phyloP scores from a whole-genome alignment of 2,888 invertebrate genomes.

The Meteorus colon region DNA sequence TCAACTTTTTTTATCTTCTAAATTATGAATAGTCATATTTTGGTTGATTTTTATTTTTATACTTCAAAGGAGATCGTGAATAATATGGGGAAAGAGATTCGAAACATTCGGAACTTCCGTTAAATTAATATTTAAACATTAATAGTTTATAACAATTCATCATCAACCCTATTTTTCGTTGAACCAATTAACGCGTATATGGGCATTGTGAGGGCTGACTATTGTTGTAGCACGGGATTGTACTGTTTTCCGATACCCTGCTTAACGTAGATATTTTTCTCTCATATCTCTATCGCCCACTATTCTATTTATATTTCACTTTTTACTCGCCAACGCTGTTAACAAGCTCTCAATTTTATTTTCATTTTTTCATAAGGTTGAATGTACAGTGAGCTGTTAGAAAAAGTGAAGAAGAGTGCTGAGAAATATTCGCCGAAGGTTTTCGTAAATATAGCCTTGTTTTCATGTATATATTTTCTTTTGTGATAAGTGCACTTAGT shows the following conservation, averaged over 20 bases:
- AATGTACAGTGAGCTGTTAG: not conserved
- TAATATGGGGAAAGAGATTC: too few relatives aligned
- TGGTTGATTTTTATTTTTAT: too few relatives aligned
- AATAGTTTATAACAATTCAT: not conserved
- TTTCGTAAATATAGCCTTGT: not conserved
- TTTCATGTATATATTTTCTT: too few relatives aligned
- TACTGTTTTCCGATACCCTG: not conserved
- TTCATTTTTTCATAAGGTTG: not conserved
- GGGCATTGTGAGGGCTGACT: constrained; percentile 38
- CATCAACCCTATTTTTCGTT: not conserved
- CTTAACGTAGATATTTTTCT: constrained; percentile 1
- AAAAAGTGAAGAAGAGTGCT: not conserved
- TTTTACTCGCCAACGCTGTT: constrained; percentile 30
- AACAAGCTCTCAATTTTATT: constrained; percentile 1
- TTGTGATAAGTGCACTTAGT: too few relatives aligned
- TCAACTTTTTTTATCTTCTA: not conserved
- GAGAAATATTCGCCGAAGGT: not conserved
- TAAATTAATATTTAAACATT: not conserved
- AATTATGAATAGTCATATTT: too few relatives aligned
- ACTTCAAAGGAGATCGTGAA: too few relatives aligned
- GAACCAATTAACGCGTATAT: not conserved
- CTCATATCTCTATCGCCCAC: constrained; percentile 7
- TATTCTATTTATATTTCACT: not conserved
- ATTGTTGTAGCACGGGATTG: not conserved
- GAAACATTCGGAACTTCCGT: too few relatives aligned